phyloP scores from a whole-genome alignment of 2,888 invertebrate species.

The Heliconius hortense region DNA sequence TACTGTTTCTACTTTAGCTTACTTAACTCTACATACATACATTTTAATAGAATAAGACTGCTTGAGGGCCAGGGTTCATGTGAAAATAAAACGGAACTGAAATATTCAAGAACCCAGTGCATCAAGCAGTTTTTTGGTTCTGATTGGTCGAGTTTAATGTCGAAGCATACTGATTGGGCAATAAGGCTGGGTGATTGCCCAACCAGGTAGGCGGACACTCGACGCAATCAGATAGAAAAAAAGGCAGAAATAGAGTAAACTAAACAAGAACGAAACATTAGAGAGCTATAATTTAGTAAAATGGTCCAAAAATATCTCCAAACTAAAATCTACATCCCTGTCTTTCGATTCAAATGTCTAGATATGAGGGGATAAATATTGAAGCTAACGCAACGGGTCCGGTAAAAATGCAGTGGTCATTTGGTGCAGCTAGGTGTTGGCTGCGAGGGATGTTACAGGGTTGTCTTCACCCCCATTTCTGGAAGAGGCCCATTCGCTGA shows the following conservation, averaged over 20 bases:
- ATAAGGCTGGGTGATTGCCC: constrained; percentile 89
- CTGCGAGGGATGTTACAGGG: constrained; percentile 55
- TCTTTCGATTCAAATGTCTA: constrained; percentile 66
- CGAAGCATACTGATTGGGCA: constrained; percentile 84
- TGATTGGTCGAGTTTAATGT: constrained; percentile 68
- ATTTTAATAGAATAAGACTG: constrained; percentile 68
- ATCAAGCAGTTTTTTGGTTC: constrained; percentile 64
- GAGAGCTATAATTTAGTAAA: constrained; percentile 60
- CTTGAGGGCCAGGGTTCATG: constrained; percentile 57
- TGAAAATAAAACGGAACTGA: constrained; percentile 55
- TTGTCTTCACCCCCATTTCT: constrained; percentile 87
- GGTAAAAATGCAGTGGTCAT: constrained; percentile 64
- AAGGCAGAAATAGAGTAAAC: constrained; percentile 47
- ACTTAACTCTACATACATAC: constrained; percentile 82
- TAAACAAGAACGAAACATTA: constrained; percentile 42
- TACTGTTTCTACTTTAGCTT: constrained; percentile 72
- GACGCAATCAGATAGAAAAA: constrained; percentile 64
- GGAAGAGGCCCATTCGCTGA: constrained; percentile 93
- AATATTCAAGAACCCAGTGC: constrained; percentile 59
- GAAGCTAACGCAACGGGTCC: constrained; percentile 70
- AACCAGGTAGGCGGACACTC: constrained; percentile 84
- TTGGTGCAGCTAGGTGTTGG: constrained; percentile 72
- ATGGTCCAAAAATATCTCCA: constrained; percentile 76
- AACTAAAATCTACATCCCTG: constrained; percentile 79
- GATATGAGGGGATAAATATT: constrained; percentile 48